phyloP scores from a whole-genome alignment of 1,140 invertebrate genomes.

The Ceratina australensis region DNA sequence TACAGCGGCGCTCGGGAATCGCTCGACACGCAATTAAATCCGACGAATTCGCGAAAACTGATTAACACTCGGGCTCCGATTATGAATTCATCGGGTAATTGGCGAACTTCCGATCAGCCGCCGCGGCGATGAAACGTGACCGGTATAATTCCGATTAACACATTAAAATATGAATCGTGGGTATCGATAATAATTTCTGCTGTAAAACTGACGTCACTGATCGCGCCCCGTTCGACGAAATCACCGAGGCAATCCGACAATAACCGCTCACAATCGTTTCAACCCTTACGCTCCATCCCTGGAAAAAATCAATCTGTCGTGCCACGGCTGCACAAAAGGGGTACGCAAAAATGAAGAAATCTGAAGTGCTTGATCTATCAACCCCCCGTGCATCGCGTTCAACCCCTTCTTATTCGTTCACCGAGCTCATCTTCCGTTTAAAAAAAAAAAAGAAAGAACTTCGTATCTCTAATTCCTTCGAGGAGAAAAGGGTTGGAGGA shows the following conservation, averaged over 20 bases:
- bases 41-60: constrained; percentile 25
- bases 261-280: background rate
- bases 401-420: too few relatives aligned
- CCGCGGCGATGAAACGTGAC: background rate
- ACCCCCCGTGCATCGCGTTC: background rate
- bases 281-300: constrained; percentile 10
- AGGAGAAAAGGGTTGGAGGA: too few relatives aligned
- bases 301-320: constrained; percentile 4
- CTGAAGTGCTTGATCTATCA: background rate
- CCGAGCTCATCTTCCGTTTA: too few relatives aligned
- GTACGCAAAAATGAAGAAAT: constrained; percentile 6
- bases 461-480: too few relatives aligned
- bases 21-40: constrained; percentile 17
- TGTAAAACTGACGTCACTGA: too few relatives aligned
- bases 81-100: constrained; percentile 22
- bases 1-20: background rate
- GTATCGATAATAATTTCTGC: background rate
- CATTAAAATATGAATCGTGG: background rate
- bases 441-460: background rate
- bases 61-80: constrained; percentile 29
- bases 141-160: constrained; percentile 3
- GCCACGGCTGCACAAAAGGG: constrained; percentile 1
- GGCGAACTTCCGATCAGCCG: background rate
- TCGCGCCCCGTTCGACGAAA: background rate
- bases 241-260: constrained; percentile 1